phyloP scores from a whole-genome alignment of 1,140 invertebrate genomes.

The Adoxophyes honmai region DNA sequence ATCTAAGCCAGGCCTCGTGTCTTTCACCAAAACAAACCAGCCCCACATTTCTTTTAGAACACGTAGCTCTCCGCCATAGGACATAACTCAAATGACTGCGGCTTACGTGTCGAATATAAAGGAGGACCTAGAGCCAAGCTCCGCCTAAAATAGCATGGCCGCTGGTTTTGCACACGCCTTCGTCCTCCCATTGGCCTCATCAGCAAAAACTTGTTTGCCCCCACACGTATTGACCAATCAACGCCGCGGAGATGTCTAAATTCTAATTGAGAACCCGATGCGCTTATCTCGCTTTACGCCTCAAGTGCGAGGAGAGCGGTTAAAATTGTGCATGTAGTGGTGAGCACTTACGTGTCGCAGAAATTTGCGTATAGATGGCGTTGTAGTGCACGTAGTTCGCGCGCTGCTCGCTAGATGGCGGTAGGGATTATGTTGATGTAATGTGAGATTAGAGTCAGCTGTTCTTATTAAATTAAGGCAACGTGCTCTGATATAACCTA shows the following conservation, averaged over 20 bases:
- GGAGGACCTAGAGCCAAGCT: slow-evolving; percentile 58
- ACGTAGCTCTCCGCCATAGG: slow-evolving; percentile 55
- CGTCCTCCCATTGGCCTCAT: slow-evolving; percentile 50
- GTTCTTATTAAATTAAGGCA: slow-evolving; percentile 18
- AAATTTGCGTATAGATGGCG: slow-evolving; percentile 48
- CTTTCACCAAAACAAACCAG: slow-evolving; percentile 48
- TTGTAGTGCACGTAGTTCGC: slow-evolving; percentile 34
- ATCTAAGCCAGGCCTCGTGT: slow-evolving; percentile 19
- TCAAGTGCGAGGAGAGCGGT: slow-evolving; percentile 39
- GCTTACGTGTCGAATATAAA: slow-evolving; percentile 73
- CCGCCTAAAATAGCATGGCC: slow-evolving; percentile 70
- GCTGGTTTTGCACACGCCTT: slow-evolving; percentile 40
- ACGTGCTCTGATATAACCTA: too few relatives aligned
- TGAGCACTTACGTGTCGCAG: slow-evolving; percentile 24
- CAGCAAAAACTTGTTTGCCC: slow-evolving; percentile 38
- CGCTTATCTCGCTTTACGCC: slow-evolving; percentile 39
- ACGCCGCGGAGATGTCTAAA: slow-evolving; percentile 23
- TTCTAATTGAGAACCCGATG: slow-evolving; percentile 43
- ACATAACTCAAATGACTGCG: slow-evolving; percentile 70
- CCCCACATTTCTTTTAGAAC: slow-evolving; percentile 62
- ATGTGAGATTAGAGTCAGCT: slow-evolving; percentile 26
- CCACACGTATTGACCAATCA: slow-evolving; percentile 57
- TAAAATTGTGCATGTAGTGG: slow-evolving; percentile 31
- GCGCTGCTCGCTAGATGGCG: slow-evolving; percentile 35
- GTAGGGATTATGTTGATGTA: slow-evolving; percentile 14